These are phyloP conservation scores for Sinocyclocheilus anophthalmus DNA, from an alignment of 2,113 vertebrate species.

Conservation along the genomic window DNA sequence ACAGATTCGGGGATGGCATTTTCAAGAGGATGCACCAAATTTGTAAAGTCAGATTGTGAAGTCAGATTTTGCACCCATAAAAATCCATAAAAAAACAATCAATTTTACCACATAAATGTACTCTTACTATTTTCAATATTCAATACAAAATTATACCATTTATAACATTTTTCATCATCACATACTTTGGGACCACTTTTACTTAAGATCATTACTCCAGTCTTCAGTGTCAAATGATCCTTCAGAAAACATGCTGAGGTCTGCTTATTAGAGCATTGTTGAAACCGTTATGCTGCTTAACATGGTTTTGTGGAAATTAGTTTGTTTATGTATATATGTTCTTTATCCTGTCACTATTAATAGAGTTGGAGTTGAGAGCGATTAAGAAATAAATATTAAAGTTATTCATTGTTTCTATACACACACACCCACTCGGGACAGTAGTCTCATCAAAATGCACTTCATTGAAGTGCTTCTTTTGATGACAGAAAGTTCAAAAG, in stretches of 20 bases:
- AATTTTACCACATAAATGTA: neutral
- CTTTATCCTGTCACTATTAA: neutral
- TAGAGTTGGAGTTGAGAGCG: no score
- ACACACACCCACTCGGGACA: no score
- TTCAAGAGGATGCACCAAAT: conserved; percentile 22
- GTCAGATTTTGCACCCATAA: neutral
- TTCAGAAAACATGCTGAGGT: neutral
- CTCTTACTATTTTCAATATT: neutral
- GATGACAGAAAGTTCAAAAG: neutral
- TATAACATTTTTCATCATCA: no score
- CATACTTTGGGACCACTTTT: no score
- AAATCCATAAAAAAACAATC: neutral
- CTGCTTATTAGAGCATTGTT: neutral
- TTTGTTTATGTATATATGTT: no score
- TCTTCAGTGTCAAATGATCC: no score
- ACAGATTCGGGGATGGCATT: conserved; percentile 15
- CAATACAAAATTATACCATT: neutral
- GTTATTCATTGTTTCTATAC: no score
- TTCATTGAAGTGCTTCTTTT: neutral
- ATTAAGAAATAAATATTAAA: no score
- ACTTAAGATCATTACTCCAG: no score
- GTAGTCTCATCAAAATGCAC: no score
- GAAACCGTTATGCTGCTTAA: neutral
- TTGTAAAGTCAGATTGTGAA: neutral
- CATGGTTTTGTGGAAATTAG: no score